Conservation (phyloP, 2,113 vertebrate species). For the Saccopteryx bilineata region DNA sequence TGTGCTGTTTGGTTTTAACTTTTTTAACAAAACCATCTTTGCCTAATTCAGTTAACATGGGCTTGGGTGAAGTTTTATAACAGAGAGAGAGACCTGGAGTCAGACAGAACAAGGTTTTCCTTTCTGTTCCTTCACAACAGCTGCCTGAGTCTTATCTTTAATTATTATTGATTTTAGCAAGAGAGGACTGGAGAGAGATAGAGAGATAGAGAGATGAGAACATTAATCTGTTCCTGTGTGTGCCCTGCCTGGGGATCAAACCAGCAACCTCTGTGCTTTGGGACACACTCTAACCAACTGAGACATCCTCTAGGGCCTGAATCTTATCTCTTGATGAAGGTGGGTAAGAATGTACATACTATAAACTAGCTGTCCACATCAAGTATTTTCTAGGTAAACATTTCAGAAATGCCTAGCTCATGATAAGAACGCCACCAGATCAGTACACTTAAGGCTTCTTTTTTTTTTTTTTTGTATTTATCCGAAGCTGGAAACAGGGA, state of each 20-base stretch:
- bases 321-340: background rate
- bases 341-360: background rate
- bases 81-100: background rate
- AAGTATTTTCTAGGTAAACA: background rate
- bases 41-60: background rate
- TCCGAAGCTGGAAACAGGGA: no score
- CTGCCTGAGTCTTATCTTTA: background rate
- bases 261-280: no score
- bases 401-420: background rate
- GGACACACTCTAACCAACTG: no score
- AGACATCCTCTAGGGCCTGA: no score
- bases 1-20: background rate
- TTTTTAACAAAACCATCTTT: background rate
- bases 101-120: background rate
- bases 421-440: background rate
- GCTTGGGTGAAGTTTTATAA: background rate
- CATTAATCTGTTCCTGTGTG: no score
- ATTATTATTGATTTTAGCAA: no score
- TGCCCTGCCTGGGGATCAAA: no score
- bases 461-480: no score
- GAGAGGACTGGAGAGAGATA: no score
- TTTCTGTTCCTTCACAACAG: background rate
- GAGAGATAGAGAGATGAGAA: no score
- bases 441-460: background rate
- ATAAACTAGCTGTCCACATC: background rate